phyloP scores from a whole-genome alignment of 2,113 vertebrate species.

The Lathamus discolor region DNA sequence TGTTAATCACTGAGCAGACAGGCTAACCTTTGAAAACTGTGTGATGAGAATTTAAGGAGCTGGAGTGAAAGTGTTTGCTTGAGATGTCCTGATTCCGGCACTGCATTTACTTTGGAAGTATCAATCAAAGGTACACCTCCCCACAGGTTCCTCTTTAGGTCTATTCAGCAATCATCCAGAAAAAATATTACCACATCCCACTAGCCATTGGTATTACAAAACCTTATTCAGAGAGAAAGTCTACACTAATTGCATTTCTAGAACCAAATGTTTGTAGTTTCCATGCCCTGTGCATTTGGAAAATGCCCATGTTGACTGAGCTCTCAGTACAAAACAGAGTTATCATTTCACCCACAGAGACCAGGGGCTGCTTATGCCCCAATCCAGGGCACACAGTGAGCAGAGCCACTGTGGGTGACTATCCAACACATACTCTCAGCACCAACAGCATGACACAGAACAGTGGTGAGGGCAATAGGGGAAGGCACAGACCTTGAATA shows the following conservation, averaged over 20 bases:
- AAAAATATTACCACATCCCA: not conserved
- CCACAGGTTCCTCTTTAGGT: not conserved
- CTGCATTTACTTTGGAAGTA: not conserved
- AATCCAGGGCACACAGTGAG: not conserved
- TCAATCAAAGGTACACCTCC: accelerated
- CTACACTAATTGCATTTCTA: not conserved
- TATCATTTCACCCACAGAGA: not conserved
- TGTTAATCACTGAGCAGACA: not conserved
- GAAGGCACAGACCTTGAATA: not conserved
- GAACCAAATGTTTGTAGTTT: not conserved
- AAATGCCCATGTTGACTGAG: accelerated
- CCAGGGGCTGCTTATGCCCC: not conserved
- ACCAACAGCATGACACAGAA: not conserved
- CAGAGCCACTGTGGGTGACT: not conserved
- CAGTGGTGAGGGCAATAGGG: not conserved
- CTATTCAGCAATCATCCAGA: not conserved
- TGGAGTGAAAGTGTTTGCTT: not conserved
- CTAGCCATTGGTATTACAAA: not conserved
- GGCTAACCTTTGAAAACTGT: not conserved
- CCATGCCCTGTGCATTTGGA: not conserved
- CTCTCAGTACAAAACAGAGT: not conserved
- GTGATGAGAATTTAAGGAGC: not conserved
- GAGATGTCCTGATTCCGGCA: not conserved
- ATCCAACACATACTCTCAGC: not conserved
- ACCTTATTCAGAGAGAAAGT: not conserved